phyloP scores from a whole-genome alignment of 2,888 invertebrate species.

The Epirrhoe alternata region DNA sequence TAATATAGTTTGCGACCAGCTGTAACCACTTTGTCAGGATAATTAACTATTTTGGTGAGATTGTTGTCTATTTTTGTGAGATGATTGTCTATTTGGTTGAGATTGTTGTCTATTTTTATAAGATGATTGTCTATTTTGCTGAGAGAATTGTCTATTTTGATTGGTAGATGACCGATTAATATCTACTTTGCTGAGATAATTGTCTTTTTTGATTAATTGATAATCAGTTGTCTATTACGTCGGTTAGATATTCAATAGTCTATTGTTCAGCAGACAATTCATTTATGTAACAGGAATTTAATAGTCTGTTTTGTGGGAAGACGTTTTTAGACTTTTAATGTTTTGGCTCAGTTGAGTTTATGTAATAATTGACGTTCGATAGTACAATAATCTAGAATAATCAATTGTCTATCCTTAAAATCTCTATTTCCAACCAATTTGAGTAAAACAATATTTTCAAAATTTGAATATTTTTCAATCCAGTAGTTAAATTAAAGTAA shows the following conservation, averaged over 20 bases:
- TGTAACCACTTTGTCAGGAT: conserved; percentile 21
- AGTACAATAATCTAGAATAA: too few species aligned
- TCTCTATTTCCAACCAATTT: too few species aligned
- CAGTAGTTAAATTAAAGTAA: neutral
- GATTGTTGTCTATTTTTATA: neutral
- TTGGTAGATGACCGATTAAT: too few species aligned
- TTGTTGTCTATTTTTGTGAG: neutral
- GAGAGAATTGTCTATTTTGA: too few species aligned
- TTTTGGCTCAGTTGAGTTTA: neutral
- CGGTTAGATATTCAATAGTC: neutral
- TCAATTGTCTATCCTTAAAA: too few species aligned
- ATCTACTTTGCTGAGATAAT: too few species aligned
- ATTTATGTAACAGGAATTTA: neutral
- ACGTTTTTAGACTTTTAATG: neutral
- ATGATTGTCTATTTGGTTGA: neutral
- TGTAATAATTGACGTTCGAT: neutral
- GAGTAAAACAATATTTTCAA: too few species aligned
- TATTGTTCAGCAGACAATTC: neutral
- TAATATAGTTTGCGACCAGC: conserved; percentile 22
- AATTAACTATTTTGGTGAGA: neutral
- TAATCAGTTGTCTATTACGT: neutral
- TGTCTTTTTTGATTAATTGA: neutral
- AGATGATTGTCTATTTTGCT: too few species aligned
- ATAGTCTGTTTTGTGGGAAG: neutral
- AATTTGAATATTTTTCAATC: too few species aligned